These are phyloP conservation scores for Sander lucioperca DNA, from an alignment of 2,113 vertebrate species.

Conservation along the genomic window DNA sequence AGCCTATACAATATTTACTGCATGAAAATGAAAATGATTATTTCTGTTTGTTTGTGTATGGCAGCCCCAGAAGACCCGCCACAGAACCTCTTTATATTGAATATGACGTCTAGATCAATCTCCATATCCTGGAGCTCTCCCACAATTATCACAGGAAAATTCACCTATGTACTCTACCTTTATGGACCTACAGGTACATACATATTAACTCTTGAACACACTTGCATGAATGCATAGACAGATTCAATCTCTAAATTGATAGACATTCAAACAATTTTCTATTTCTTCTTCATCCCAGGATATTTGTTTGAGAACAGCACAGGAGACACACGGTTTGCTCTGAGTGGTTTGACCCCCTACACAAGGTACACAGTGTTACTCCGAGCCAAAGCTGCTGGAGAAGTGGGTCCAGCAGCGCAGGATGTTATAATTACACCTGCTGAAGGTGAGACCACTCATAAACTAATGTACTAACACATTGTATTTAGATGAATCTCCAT, in stretches of 20 bases:
- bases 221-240: neutral
- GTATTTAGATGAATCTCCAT: neutral
- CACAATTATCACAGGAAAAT: constrained; percentile 89
- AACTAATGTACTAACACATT: neutral
- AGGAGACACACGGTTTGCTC: constrained; percentile 86
- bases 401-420: constrained; percentile 88
- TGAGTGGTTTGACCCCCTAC: constrained; percentile 89
- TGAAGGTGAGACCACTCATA: constrained; percentile 85
- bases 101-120: constrained; percentile 90
- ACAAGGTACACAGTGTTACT: constrained; percentile 85
- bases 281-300: constrained; percentile 77
- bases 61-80: constrained; percentile 95
- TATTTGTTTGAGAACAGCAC: constrained; percentile 91
- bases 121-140: constrained; percentile 91
- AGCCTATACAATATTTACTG: neutral
- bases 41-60: constrained; percentile 25
- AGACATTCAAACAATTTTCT: neutral
- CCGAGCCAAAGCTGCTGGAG: constrained; percentile 90
- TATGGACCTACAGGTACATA: constrained; percentile 88
- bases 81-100: constrained; percentile 86
- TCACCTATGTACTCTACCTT: constrained; percentile 91
- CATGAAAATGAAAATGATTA: neutral
- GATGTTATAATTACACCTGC: constrained; percentile 87
- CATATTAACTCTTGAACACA: neutral
- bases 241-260: neutral